A percentile compares a stretch with the other conserved stretches of the same genome.
Evolutionary conservation across 2,113 vertebrate genomes (phyloP).

Genomic region (Rattus rattus): DNA sequence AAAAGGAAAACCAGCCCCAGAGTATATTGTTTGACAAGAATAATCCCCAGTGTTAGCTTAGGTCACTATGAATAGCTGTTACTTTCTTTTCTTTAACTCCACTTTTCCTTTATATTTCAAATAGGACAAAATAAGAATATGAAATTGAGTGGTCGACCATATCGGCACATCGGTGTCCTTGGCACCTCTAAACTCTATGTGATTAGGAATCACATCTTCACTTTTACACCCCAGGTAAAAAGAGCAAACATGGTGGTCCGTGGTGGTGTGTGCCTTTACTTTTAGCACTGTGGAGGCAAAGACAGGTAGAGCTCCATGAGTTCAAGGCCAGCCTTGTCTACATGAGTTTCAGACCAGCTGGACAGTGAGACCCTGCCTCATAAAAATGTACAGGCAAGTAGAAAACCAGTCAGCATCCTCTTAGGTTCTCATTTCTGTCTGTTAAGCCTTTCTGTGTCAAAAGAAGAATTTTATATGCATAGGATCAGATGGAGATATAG

Average conservation of each 20-base stretch:
- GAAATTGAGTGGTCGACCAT: slow-evolving; percentile 94
- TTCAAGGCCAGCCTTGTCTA: background rate
- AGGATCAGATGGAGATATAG: background rate
- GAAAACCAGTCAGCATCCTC: background rate
- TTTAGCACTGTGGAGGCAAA: background rate
- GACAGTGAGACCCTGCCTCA: background rate
- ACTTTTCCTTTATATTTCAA: slow-evolving; percentile 64
- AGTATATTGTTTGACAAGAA: slow-evolving; percentile 35
- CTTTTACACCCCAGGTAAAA: slow-evolving; percentile 95
- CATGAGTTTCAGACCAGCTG: background rate
- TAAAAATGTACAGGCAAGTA: background rate
- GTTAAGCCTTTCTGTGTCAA: background rate
- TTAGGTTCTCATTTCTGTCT: slow-evolving; percentile 17
- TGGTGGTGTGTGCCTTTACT: background rate
- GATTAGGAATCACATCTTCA: slow-evolving; percentile 95
- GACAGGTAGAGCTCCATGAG: background rate
- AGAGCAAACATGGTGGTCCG: background rate
- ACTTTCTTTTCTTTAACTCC: background rate
- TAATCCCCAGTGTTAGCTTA: background rate
- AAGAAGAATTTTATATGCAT: background rate
- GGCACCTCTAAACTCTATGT: slow-evolving; percentile 98
- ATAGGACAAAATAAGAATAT: slow-evolving; percentile 94
- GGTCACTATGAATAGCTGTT: background rate
- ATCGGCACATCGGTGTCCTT: slow-evolving; percentile 96
- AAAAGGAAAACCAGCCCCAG: slow-evolving; percentile 2